Conservation (phyloP, 2,113 vertebrate species). For the Noctilio leporinus region DNA sequence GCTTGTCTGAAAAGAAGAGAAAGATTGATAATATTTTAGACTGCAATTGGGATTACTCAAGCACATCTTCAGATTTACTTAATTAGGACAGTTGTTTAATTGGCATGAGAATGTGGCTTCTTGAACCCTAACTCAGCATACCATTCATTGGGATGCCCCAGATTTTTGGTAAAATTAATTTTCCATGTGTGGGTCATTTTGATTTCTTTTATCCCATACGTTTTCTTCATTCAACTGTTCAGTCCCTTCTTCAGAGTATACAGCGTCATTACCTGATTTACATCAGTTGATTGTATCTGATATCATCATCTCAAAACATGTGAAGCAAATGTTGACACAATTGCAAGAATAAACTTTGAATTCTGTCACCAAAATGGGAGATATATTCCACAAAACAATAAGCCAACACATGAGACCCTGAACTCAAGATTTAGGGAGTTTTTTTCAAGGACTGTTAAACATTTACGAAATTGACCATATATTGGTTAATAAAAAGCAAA, state of each 20-base stretch:
- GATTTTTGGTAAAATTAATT: neutral
- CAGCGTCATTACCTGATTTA: neutral
- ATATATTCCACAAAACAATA: neutral
- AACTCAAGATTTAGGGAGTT: neutral
- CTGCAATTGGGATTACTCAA: neutral
- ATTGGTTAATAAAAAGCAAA: neutral
- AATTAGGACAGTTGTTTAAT: neutral
- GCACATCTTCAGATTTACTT: neutral
- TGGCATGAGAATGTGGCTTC: neutral
- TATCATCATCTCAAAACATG: neutral
- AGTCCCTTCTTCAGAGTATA: neutral
- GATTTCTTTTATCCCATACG: neutral
- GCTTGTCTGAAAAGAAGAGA: neutral
- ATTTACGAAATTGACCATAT: neutral
- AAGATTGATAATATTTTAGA: neutral
- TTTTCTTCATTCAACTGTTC: neutral
- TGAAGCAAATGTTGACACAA: conserved; percentile 23
- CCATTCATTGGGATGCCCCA: neutral
- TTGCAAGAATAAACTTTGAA: neutral
- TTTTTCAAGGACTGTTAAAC: neutral
- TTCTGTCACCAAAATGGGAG: neutral
- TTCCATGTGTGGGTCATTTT: conserved; percentile 10
- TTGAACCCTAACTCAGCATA: neutral
- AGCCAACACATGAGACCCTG: neutral
- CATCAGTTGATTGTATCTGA: neutral